Percentiles rank a stretch among this genome's conserved stretches.
These are phyloP conservation scores for Drosophila subsilvestris DNA, from an alignment of 2,888 invertebrate species.

Conservation along the genomic window DNA sequence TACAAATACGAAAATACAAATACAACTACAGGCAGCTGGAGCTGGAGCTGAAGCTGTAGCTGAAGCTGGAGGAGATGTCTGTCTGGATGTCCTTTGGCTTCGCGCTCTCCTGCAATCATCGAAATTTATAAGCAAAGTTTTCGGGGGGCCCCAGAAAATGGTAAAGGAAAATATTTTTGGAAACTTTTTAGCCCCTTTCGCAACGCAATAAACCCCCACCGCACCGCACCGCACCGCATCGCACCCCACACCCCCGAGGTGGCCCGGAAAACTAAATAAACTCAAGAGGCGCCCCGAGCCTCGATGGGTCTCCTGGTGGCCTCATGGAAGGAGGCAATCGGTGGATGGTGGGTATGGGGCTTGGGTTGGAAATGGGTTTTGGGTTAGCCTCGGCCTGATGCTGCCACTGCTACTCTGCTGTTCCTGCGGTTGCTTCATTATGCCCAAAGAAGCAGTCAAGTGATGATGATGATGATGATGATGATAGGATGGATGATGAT, in stretches of 20 bases:
- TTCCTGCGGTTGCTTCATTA: conserved; percentile 71
- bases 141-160: conserved; percentile 40
- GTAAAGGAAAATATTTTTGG: conserved; percentile 71
- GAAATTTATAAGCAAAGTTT: conserved; percentile 75
- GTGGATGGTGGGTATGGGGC: too few relatives aligned
- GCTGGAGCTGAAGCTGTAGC: not conserved
- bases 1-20: conserved; percentile 6
- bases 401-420: not conserved
- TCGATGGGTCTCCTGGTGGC: conserved; percentile 15
- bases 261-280: conserved; percentile 69
- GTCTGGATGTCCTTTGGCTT: conserved; percentile 42
- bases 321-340: not conserved
- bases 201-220: not conserved
- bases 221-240: too few relatives aligned
- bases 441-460: conserved; percentile 45
- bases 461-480: conserved; percentile 22
- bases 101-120: conserved; percentile 58
- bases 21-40: conserved; percentile 5
- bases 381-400: conserved; percentile 29
- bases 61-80: not conserved
- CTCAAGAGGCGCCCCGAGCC: conserved; percentile 52
- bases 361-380: not conserved
- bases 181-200: conserved; percentile 24
- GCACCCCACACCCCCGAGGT: conserved; percentile 10
- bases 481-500: conserved; percentile 2